These are phyloP conservation scores for Mesoclemmys tuberculata DNA, from an alignment of 2,113 vertebrate species.

Conservation along the genomic window DNA sequence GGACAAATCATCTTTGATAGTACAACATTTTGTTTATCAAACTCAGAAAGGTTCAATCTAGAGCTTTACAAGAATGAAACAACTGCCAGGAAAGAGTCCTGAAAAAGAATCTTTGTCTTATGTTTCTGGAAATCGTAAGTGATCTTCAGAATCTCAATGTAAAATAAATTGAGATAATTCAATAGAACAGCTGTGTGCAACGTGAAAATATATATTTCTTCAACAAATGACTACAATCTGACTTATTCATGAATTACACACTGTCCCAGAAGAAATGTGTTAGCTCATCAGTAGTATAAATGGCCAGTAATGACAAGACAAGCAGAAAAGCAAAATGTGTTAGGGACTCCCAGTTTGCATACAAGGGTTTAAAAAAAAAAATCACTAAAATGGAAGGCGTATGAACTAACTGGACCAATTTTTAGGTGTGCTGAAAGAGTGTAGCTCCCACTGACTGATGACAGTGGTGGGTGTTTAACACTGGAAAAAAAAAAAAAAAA, in stretches of 20 bases:
- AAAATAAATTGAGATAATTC: neutral
- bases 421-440: neutral
- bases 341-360: neutral
- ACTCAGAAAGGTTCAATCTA: neutral
- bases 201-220: neutral
- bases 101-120: neutral
- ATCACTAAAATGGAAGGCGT: neutral
- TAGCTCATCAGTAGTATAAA: neutral
- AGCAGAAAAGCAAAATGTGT: neutral
- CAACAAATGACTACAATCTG: neutral
- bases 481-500: neutral
- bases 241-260: neutral
- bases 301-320: neutral
- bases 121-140: neutral
- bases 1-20: neutral
- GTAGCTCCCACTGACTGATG: neutral
- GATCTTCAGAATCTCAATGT: neutral
- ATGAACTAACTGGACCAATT: neutral
- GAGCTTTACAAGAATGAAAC: neutral
- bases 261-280: neutral
- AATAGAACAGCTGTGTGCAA: neutral
- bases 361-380: neutral
- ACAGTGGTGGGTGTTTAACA: neutral
- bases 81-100: neutral
- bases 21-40: fast-evolving